Evolutionary conservation across 2,113 vertebrate species (phyloP).

Genomic region (Mastomys coucha): DNA sequence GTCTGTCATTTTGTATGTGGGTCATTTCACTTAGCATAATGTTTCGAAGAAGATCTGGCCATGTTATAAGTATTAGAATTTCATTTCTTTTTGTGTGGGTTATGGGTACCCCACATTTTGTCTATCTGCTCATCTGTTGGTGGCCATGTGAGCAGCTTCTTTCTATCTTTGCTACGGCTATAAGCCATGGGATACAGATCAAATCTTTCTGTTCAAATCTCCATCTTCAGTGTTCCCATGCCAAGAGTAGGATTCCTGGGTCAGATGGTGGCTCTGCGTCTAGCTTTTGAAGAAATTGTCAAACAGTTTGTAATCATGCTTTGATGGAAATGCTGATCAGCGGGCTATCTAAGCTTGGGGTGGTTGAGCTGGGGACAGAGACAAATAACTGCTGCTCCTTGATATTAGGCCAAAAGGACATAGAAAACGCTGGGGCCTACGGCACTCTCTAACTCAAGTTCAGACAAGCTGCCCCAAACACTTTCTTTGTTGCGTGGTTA

Average conservation of each 20-base stretch:
- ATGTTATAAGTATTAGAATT: neutral
- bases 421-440: neutral
- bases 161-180: neutral
- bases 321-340: neutral
- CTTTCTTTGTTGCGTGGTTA: neutral
- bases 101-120: neutral
- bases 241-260: neutral
- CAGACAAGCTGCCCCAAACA: neutral
- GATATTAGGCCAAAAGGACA: neutral
- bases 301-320: neutral
- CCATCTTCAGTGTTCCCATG: neutral
- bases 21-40: slow-evolving; percentile 12
- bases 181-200: neutral
- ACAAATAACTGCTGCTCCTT: neutral
- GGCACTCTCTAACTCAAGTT: neutral
- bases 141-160: neutral
- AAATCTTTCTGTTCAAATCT: neutral
- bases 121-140: neutral
- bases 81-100: neutral
- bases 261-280: neutral
- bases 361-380: neutral
- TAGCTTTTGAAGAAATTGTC: neutral
- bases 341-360: neutral
- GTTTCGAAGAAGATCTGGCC: neutral
- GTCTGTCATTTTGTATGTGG: neutral